These are phyloP conservation scores for Lydus trimaculatus DNA, from an alignment of 2,888 invertebrate genomes.

Conservation along the genomic window DNA sequence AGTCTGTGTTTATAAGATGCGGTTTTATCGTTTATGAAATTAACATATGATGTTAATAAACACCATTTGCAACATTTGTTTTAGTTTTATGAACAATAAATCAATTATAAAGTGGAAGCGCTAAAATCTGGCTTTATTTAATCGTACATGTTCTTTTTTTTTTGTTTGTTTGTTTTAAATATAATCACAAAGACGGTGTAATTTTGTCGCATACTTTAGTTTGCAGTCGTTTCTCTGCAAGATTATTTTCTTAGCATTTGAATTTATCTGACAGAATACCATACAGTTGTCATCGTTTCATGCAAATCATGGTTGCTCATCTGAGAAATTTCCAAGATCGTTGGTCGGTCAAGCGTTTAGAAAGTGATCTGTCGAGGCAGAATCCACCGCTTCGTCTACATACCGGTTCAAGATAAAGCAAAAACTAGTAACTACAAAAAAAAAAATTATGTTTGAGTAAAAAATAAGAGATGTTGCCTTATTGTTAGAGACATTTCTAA, in stretches of 20 bases:
- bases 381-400: neutral
- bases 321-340: constrained; percentile 8
- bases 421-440: neutral
- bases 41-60: neutral
- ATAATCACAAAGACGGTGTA: neutral
- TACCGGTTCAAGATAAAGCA: neutral
- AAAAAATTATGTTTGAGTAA: neutral
- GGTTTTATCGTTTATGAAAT: neutral
- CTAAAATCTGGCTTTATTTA: too few species aligned
- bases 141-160: too few species aligned
- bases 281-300: constrained; percentile 6
- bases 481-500: neutral
- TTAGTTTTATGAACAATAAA: neutral
- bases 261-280: neutral
- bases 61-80: neutral
- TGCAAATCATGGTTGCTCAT: constrained; percentile 2
- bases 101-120: too few species aligned
- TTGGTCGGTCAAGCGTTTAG: constrained; percentile 7
- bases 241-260: neutral
- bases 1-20: neutral
- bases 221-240: neutral
- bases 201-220: neutral
- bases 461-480: neutral
- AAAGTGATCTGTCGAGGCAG: constrained; percentile 4
- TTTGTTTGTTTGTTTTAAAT: too few species aligned